These are phyloP conservation scores for Reticulitermes lucifugus DNA, from an alignment of 2,888 invertebrate genomes.

Conservation along the genomic window DNA sequence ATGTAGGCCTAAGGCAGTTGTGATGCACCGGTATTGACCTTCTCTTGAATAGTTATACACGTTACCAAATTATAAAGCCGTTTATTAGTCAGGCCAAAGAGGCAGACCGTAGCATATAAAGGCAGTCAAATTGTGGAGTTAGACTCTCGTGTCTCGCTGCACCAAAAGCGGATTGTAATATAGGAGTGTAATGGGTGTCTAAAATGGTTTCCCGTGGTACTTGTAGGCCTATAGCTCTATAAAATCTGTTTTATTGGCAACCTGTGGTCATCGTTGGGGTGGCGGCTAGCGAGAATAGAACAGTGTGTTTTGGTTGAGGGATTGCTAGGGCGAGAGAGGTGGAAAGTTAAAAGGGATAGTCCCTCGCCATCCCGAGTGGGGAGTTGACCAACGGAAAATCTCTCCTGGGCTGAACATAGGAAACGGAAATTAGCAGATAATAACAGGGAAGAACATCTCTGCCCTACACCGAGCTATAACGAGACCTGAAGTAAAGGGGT, in stretches of 20 bases:
- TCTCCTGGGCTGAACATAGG: slow-evolving; percentile 37
- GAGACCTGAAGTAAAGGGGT: slow-evolving; percentile 3
- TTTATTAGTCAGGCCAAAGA: slow-evolving; percentile 1
- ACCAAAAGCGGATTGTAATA: background rate
- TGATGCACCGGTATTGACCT: background rate
- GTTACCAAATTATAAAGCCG: slow-evolving; percentile 21
- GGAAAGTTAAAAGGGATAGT: slow-evolving; percentile 33
- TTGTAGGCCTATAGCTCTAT: slow-evolving; percentile 27
- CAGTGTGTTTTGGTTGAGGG: slow-evolving; percentile 39
- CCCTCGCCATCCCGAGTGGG: background rate
- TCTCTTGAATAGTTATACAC: background rate
- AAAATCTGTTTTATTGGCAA: slow-evolving; percentile 53
- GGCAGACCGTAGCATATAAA: background rate
- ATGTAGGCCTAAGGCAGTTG: too few species aligned
- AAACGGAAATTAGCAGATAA: slow-evolving; percentile 52
- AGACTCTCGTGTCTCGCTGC: background rate
- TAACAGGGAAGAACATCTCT: slow-evolving; percentile 43
- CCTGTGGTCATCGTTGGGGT: slow-evolving; percentile 47
- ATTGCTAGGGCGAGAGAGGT: slow-evolving; percentile 2
- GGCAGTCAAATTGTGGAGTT: slow-evolving; percentile 25
- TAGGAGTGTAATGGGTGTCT: slow-evolving; percentile 5
- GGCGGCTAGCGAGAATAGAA: slow-evolving; percentile 40
- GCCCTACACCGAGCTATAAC: background rate
- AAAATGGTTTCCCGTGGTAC: slow-evolving; percentile 10
- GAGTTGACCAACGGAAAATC: slow-evolving; percentile 18